These are phyloP conservation scores for Pteropus rufus DNA, from an alignment of 2,797 vertebrate genomes.

Conservation along the genomic window DNA sequence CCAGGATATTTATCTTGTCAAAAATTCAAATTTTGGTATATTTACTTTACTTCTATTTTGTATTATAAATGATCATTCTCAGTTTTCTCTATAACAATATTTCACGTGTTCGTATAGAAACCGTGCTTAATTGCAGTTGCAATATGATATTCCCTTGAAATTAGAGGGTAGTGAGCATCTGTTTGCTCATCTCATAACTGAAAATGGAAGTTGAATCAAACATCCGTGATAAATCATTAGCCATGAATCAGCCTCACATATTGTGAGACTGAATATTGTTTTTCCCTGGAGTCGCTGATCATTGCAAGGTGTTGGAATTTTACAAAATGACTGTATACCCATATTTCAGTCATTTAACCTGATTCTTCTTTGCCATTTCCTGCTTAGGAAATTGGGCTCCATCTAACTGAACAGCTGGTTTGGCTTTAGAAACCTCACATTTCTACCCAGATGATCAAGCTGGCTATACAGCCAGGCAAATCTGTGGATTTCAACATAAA, in stretches of 20 bases:
- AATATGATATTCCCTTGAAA: neutral
- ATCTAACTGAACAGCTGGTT: slow-evolving; percentile 8
- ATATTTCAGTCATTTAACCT: neutral
- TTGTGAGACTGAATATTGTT: neutral
- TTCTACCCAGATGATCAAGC: neutral
- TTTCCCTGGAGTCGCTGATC: neutral
- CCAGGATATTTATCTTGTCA: neutral
- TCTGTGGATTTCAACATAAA: neutral
- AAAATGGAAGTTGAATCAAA: slow-evolving; percentile 30
- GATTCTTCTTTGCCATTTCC: neutral
- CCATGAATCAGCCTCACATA: neutral
- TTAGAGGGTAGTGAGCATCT: slow-evolving; percentile 20
- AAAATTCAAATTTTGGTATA: neutral
- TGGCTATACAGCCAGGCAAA: neutral
- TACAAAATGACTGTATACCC: neutral
- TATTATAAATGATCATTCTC: neutral
- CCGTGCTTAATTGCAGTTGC: neutral
- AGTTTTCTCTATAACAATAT: neutral
- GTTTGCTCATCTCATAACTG: neutral
- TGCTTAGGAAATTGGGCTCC: neutral
- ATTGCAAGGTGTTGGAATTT: neutral
- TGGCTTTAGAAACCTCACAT: neutral
- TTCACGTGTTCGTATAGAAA: neutral
- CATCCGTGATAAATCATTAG: neutral
- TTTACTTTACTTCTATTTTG: neutral